Evolutionary conservation across 1,140 invertebrate species (phyloP).

Genomic region (Orussus abietinus): DNA sequence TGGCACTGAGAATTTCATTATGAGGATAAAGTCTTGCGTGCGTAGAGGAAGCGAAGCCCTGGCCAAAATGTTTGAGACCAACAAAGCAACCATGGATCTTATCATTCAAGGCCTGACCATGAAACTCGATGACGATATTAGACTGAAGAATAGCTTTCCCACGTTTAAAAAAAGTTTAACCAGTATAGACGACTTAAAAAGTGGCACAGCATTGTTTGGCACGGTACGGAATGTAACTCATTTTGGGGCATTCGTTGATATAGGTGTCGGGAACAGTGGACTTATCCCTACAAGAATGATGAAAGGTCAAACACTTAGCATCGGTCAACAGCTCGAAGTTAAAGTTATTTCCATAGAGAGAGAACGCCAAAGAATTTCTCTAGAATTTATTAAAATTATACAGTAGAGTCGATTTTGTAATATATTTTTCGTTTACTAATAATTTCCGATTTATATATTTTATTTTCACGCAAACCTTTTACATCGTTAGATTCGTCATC

Average conservation of each 20-base stretch:
- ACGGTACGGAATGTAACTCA: conserved; percentile 78
- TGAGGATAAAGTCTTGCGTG: conserved; percentile 36
- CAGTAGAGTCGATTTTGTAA: too few relatives aligned
- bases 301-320: conserved; percentile 56
- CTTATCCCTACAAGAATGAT: conserved; percentile 69
- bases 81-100: conserved; percentile 58
- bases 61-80: conserved; percentile 49
- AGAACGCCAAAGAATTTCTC: conserved; percentile 50
- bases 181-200: conserved; percentile 58
- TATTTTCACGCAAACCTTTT: background rate
- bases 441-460: conserved; percentile 16
- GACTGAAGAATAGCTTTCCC: conserved; percentile 60
- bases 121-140: conserved; percentile 65
- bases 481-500: too few relatives aligned
- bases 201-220: conserved; percentile 59
- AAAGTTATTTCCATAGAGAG: conserved; percentile 58
- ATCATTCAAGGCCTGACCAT: conserved; percentile 64
- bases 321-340: conserved; percentile 70
- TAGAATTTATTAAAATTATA: conserved; percentile 41
- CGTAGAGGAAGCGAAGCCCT: conserved; percentile 31
- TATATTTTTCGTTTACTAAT: too few relatives aligned
- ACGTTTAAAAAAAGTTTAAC: conserved; percentile 65
- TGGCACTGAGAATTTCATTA: conserved; percentile 52
- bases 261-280: conserved; percentile 74
- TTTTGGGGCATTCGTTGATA: conserved; percentile 88